A percentile compares a stretch with the other conserved stretches of the same genome.
Conservation (phyloP, 1,140 invertebrate species). For the Drosophila fuyamai region DNA sequence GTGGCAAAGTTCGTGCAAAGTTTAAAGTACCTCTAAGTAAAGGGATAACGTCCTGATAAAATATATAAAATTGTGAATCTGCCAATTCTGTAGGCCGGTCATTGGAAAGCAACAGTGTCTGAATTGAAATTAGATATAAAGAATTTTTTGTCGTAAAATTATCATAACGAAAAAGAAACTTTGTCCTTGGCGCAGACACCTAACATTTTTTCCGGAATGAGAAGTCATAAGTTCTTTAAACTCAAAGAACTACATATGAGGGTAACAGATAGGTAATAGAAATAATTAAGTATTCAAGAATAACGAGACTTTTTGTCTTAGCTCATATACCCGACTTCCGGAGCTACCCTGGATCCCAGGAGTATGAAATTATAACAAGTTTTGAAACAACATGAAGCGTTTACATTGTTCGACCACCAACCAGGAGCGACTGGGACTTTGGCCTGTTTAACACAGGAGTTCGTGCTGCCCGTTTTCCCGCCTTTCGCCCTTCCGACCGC, state of each 20-base stretch:
- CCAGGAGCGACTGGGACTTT: slow-evolving; percentile 43
- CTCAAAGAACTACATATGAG: no score
- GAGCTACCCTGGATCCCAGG: slow-evolving; percentile 31
- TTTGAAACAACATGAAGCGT: slow-evolving; percentile 81
- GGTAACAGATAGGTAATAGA: no score
- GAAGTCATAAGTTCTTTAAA: no score
- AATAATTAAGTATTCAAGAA: no score
- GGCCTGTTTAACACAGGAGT: slow-evolving; percentile 60
- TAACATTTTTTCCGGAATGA: no score
- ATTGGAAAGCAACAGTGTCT: neutral
- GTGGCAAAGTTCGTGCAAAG: slow-evolving; percentile 22
- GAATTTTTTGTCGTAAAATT: no score
- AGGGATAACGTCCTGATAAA: slow-evolving; percentile 11
- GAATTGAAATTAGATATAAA: neutral
- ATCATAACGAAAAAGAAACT: no score
- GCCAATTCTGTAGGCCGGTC: neutral
- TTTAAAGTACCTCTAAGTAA: slow-evolving; percentile 16
- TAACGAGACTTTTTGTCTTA: no score
- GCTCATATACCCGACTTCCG: slow-evolving; percentile 12
- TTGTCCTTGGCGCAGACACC: no score
- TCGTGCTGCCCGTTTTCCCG: slow-evolving; percentile 7
- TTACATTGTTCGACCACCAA: slow-evolving; percentile 64
- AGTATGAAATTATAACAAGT: slow-evolving; percentile 80
- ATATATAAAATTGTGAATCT: slow-evolving; percentile 8
- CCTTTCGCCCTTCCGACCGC: slow-evolving; percentile 15